Evolutionary conservation across 2,797 vertebrate species (phyloP).

Genomic region (Cirrhinus mrigala): DNA sequence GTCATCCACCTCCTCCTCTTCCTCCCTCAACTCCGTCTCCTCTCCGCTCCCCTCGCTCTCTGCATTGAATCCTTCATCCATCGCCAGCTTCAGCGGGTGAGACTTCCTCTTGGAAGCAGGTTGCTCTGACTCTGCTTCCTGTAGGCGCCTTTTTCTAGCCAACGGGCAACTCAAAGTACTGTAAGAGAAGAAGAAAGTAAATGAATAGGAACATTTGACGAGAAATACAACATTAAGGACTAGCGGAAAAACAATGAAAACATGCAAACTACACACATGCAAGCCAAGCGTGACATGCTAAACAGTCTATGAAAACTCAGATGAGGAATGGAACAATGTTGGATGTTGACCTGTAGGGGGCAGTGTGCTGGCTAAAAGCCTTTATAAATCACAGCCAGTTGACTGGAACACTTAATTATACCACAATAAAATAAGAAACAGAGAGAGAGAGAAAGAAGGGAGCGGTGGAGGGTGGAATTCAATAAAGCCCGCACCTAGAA

Average conservation of each 20-base stretch:
- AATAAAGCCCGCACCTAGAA: constrained; percentile 78
- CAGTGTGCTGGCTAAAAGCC: constrained; percentile 66
- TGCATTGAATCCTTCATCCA: constrained; percentile 89
- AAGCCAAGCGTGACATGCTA: constrained; percentile 22
- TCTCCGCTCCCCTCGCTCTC: constrained; percentile 91
- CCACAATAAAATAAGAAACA: constrained; percentile 62
- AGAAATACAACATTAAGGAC: neutral
- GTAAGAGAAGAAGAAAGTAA: constrained; percentile 9
- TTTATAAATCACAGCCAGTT: constrained; percentile 73
- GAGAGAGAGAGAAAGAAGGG: constrained; percentile 53
- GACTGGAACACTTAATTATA: constrained; percentile 79
- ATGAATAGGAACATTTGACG: neutral
- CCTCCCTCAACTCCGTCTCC: constrained; percentile 83
- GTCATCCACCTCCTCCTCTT: constrained; percentile 70
- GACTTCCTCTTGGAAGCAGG: constrained; percentile 91
- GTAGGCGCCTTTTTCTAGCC: constrained; percentile 92
- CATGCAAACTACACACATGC: constrained; percentile 33
- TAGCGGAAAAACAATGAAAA: neutral
- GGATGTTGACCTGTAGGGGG: constrained; percentile 65
- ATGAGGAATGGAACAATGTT: constrained; percentile 57
- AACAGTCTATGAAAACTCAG: constrained; percentile 34
- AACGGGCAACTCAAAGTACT: constrained; percentile 93
- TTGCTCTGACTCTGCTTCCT: constrained; percentile 81
- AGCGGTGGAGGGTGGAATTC: constrained; percentile 76
- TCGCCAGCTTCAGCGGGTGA: constrained; percentile 87